phyloP scores from a whole-genome alignment of 2,797 vertebrate species.

The Chiroxiphia lanceolata region DNA sequence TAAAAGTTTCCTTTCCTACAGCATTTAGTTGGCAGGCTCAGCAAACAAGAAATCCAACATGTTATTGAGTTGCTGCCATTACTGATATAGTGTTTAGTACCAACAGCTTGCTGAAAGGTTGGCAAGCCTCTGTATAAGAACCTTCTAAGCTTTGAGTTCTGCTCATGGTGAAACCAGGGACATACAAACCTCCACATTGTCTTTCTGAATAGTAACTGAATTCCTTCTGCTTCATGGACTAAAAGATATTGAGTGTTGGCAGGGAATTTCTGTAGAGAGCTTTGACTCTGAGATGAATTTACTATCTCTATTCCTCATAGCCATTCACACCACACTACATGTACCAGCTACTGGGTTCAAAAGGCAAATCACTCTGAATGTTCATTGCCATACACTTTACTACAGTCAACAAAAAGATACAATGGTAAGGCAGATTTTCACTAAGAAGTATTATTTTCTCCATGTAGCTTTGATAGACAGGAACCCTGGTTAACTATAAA shows the following conservation, averaged over 20 bases:
- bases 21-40: not conserved
- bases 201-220: not conserved
- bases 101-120: not conserved
- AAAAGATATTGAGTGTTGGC: not conserved
- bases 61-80: not conserved
- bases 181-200: not conserved
- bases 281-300: not conserved
- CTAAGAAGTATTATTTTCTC: not conserved
- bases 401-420: not conserved
- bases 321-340: not conserved
- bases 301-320: not conserved
- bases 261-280: not conserved
- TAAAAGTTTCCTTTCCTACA: constrained; percentile 8
- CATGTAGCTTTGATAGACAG: not conserved
- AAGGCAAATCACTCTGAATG: not conserved
- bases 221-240: not conserved
- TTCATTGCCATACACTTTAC: not conserved
- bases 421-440: not conserved
- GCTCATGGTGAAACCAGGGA: not conserved
- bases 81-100: not conserved
- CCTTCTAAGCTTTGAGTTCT: not conserved
- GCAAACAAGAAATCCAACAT: not conserved
- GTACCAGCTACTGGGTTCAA: not conserved
- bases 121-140: not conserved
- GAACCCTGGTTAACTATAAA: not conserved